Base-by-base conservation (phyloP, 2,113 vertebrate genomes). In the Halichoeres trimaculatus region DNA sequence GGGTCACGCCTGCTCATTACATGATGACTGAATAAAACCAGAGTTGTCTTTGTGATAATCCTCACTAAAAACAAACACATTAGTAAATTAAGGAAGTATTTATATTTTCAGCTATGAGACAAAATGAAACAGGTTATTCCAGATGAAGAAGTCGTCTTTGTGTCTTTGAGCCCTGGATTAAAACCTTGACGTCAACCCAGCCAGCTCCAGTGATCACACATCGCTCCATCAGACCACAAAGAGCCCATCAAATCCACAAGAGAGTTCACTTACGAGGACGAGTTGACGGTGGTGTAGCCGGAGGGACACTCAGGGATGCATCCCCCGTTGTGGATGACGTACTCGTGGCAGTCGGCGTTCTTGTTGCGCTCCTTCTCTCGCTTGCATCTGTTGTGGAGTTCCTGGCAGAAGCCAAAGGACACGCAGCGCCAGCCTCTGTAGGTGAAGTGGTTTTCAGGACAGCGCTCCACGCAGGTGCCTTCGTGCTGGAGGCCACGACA, bases 391-490 rank as follows among this genome's bases (percentile, higher is more conserved):
- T 94, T 94, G 93, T 97, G 96, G 47, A 98, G 95, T 1, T 95
- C 93, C 88, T 95, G 96, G 93, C 98, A 99, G 93, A 96, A 96
- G 87, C 72, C 20, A 65, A 95, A 95, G 76, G 93, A 94, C 53
- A 99, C 93, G 0, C 98, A 99, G 63, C 98, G 95, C 98, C 97
- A 99, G 53, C 95, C 96, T 71, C 94, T 95, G 70, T 94, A 99
- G 90, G 91, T 94, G 55, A 94, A 96, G 92, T 93, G 90, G 0
- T 94, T 94, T 0, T 84, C 55, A 0, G 98, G 97, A 60, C 98
- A 99, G 50, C n/a, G 88, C 2, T 94, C 95, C 86, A 98, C 93
- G 0, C 98, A 99, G 11, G 8, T 52, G 30, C 91, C 94, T 0
- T 93, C 85, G 14, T 96, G 91, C 89, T 94, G 93, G 81, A 95